A percentile compares a stretch with the other conserved stretches of the same genome.
These are phyloP conservation scores for Altica lythri DNA, from an alignment of 2,888 invertebrate genomes.

Conservation along the genomic window DNA sequence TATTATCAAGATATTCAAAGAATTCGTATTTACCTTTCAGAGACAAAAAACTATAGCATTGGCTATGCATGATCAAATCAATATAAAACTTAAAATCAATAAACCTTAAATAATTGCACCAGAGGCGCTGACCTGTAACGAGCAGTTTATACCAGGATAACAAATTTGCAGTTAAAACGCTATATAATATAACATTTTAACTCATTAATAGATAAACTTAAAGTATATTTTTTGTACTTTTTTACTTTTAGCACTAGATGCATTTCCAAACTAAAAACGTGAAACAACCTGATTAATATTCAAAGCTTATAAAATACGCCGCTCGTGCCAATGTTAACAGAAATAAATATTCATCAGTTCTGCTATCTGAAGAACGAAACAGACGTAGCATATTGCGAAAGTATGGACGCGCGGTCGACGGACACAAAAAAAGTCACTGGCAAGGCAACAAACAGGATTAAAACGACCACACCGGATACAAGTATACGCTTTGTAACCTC, in stretches of 20 bases:
- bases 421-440: conserved; percentile 42
- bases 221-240: conserved; percentile 3
- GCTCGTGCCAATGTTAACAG: conserved; percentile 33
- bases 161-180: conserved; percentile 32
- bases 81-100: too few species aligned
- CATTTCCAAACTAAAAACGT: not conserved
- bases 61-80: conserved; percentile 53
- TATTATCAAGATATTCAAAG: too few species aligned
- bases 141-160: conserved; percentile 43
- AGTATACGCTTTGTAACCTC: conserved; percentile 44
- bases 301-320: conserved; percentile 24
- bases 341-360: conserved; percentile 46
- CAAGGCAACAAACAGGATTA: conserved; percentile 28
- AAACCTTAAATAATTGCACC: too few species aligned
- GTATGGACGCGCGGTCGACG: conserved; percentile 46
- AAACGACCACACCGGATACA: conserved; percentile 39
- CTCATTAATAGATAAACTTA: conserved; percentile 15
- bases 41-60: conserved; percentile 46
- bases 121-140: conserved; percentile 36
- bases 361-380: conserved; percentile 6
- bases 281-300: conserved; percentile 15
- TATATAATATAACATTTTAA: conserved; percentile 33
- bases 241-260: not conserved
- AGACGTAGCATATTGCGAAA: conserved; percentile 29
- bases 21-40: too few species aligned